Base-by-base conservation (phyloP, 2,113 vertebrate genomes). In the Gila orcuttii region DNA sequence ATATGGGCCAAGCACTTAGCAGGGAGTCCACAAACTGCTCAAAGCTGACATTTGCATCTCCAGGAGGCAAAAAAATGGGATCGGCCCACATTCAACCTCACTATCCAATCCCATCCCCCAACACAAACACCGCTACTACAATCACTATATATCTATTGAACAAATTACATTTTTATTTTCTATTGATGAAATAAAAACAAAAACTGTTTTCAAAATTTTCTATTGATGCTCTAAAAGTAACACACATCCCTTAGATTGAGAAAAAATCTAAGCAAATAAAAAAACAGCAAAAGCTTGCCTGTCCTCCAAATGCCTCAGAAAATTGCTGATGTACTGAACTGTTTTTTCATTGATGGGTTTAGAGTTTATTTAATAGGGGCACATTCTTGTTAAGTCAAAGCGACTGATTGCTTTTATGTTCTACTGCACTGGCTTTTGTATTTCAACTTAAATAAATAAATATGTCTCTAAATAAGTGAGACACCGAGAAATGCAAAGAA, bases 381-480 rank as follows among this genome's bases (percentile, higher is more conserved):
- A 91, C 91, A 93, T 94, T 92, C 90, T 93, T 94, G 93, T 94
- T 94, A 95, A 95, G 95, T 94, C 93, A 91, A 87, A 86, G 89
- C 89, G 87, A 91, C 92, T 94, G 94, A 95, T 95, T 95, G 93
- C 93, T 94, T 95, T 95, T 93, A 94, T 96, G 95, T 96, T 94
- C 93, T 92, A 89, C 88, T 71, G 88, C 90, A 87, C 87, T 84
- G 90, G 89, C 87, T 91, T 90, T 93, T 90, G 89, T 92, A 90
- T 93, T 92, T 92, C 86, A 82, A 86, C 88, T 90, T 90, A 88
- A 94, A 93, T 92, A 93, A 92, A 94, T 89, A 92, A 92, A 89
- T 88, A 90, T 91, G 88, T 88, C 74, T 91, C 90, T 90, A 89
- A 93, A 94, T 89, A 90, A 78, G 85, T 78, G 86, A 84, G 85